Evolutionary conservation across 2,113 vertebrate species (phyloP).

Genomic region (Macquaria australasica): DNA sequence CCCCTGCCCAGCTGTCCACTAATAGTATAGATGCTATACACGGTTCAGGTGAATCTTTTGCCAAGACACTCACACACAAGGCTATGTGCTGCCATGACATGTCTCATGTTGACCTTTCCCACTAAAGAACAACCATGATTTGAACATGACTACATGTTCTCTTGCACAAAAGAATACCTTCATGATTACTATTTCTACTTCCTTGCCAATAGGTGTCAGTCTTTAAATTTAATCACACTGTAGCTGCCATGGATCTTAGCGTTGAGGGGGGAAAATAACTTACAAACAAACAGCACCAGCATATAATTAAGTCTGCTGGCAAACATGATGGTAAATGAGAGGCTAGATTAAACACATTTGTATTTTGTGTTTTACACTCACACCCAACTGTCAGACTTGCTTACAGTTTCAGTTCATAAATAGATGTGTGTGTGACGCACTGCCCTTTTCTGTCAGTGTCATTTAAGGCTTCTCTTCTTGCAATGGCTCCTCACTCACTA

Average conservation of each 20-base stretch:
- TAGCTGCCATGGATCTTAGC: background rate
- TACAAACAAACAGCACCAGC: slow-evolving; percentile 33
- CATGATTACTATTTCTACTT: slow-evolving; percentile 26
- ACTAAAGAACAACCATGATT: background rate
- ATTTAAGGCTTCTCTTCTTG: slow-evolving; percentile 11
- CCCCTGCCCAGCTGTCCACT: slow-evolving; percentile 33
- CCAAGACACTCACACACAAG: slow-evolving; percentile 6
- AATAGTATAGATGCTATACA: slow-evolving; percentile 8
- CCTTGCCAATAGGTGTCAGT: slow-evolving; percentile 39
- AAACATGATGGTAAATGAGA: slow-evolving; percentile 57
- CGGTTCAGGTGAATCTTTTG: slow-evolving; percentile 23
- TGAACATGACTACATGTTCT: slow-evolving; percentile 31
- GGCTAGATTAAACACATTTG: slow-evolving; percentile 39
- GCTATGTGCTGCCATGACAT: slow-evolving; percentile 28
- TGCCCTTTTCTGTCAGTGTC: slow-evolving; percentile 3
- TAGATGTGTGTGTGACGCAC: slow-evolving; percentile 23
- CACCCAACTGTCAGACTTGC: background rate
- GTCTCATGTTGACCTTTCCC: slow-evolving; percentile 1
- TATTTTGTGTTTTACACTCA: slow-evolving; percentile 16
- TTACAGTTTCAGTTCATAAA: slow-evolving; percentile 48
- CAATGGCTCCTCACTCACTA: background rate
- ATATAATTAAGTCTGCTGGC: slow-evolving; percentile 56
- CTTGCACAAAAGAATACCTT: slow-evolving; percentile 26
- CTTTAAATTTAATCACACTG: slow-evolving; percentile 33
- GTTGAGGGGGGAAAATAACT: background rate